Evolutionary conservation across 1,140 invertebrate genomes (phyloP).

Genomic region (Fragariocoptes setiger): DNA sequence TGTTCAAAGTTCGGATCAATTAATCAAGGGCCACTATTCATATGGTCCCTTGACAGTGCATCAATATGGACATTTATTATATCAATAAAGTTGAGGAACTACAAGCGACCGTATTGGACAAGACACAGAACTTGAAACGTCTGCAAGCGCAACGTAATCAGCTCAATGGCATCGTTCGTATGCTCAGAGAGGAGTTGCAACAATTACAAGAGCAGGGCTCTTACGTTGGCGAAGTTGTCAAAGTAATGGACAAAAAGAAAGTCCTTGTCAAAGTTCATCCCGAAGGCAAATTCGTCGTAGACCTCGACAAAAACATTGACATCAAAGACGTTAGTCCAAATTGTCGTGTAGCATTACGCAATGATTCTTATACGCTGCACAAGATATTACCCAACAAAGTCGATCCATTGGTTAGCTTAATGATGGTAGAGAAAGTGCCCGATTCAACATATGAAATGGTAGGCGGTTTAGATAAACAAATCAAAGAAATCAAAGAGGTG

Average conservation of each 20-base stretch:
- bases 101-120: slow-evolving; percentile 75
- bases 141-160: slow-evolving; percentile 96
- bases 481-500: slow-evolving; percentile 99
- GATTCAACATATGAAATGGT: slow-evolving; percentile 99
- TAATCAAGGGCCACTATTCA: too few species aligned
- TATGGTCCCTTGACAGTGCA: too few species aligned
- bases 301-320: slow-evolving; percentile 97
- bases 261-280: slow-evolving; percentile 97
- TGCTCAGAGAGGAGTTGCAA: slow-evolving; percentile 87
- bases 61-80: slow-evolving; percentile 44
- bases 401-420: slow-evolving; percentile 94
- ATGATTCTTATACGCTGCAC: slow-evolving; percentile 93
- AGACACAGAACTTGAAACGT: slow-evolving; percentile 79
- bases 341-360: slow-evolving; percentile 78
- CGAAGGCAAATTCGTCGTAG: slow-evolving; percentile 98
- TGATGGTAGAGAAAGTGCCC: slow-evolving; percentile 99
- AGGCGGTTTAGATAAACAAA: slow-evolving; percentile 93
- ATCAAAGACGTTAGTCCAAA: slow-evolving; percentile 93
- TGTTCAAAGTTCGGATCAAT: too few species aligned
- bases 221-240: slow-evolving; percentile 96
- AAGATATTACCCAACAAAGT: slow-evolving; percentile 98
- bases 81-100: slow-evolving; percentile 88
- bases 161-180: slow-evolving; percentile 61
- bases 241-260: slow-evolving; percentile 99
- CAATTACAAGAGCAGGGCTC: slow-evolving; percentile 94